Conservation (phyloP, 2,113 vertebrate species). For the Melierax canorus region DNA sequence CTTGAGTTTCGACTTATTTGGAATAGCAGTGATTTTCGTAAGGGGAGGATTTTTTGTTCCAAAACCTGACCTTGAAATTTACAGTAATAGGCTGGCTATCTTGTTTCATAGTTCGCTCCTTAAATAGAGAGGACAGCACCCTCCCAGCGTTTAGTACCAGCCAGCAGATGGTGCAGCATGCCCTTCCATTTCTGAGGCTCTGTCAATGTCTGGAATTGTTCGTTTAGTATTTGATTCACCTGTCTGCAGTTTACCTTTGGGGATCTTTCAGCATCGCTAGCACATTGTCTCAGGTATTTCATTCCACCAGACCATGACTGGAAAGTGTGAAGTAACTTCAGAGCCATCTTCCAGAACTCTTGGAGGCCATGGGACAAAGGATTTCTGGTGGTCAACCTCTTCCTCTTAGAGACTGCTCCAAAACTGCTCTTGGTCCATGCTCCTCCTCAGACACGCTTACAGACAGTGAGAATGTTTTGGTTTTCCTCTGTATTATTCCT, state of each 20-base stretch:
- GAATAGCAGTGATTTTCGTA: background rate
- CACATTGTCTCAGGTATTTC: background rate
- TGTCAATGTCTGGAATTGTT: background rate
- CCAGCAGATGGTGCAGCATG: slow-evolving; percentile 54
- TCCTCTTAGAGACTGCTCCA: background rate
- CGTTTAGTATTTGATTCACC: background rate
- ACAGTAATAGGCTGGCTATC: background rate
- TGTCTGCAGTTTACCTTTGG: background rate
- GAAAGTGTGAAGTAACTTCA: background rate
- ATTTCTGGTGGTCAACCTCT: background rate
- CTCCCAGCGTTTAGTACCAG: background rate
- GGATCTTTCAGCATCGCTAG: background rate
- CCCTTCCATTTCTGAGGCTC: slow-evolving; percentile 4
- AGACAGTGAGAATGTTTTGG: background rate
- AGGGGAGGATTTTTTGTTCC: background rate
- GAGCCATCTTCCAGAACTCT: background rate
- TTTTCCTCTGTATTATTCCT: background rate
- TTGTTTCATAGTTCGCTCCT: background rate
- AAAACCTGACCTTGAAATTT: background rate
- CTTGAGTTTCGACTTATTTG: background rate
- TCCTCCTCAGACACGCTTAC: background rate
- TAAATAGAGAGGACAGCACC: background rate
- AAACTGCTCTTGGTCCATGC: background rate
- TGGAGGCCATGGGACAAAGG: background rate
- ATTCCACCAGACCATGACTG: background rate